Conservation (phyloP, 2,888 invertebrate species). For the Macrosiphum euphorbiae region DNA sequence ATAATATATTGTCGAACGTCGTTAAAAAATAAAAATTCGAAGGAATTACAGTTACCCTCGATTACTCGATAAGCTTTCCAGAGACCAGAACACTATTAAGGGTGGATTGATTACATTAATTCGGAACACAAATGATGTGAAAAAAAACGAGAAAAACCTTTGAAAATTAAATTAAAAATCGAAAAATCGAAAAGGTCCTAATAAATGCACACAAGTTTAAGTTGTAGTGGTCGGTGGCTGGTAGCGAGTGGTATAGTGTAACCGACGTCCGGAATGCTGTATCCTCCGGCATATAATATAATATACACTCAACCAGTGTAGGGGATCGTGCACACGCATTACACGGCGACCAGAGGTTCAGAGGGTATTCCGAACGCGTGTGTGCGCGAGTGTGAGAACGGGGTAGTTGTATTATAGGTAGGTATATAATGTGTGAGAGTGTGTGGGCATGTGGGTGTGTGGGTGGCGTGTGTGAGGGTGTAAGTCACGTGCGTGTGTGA, state of each 20-base stretch:
- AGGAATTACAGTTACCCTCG: background rate
- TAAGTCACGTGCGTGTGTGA: background rate
- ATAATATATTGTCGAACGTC: background rate
- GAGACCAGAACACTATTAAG: background rate
- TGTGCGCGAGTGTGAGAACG: background rate
- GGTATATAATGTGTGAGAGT: background rate
- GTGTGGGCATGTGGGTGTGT: background rate
- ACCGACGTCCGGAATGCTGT: background rate
- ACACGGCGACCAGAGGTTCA: background rate
- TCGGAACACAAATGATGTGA: background rate
- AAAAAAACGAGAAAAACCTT: background rate
- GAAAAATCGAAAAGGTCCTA: background rate
- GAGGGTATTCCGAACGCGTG: background rate
- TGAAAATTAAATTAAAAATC: constrained; percentile 6
- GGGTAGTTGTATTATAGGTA: background rate
- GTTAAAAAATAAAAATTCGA: background rate
- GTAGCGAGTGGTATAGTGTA: background rate
- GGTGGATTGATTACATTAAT: background rate
- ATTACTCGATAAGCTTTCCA: background rate
- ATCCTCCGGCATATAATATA: background rate
- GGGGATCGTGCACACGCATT: background rate
- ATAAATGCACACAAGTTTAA: background rate
- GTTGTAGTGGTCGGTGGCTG: background rate
- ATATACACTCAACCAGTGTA: background rate
- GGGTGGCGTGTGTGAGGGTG: background rate